Percentiles rank a stretch among this genome's conserved stretches.
phyloP scores from a whole-genome alignment of 30 jellyfish, hydroid and myxozoan genomes.

The Chrysaora quinquecirrha region DNA sequence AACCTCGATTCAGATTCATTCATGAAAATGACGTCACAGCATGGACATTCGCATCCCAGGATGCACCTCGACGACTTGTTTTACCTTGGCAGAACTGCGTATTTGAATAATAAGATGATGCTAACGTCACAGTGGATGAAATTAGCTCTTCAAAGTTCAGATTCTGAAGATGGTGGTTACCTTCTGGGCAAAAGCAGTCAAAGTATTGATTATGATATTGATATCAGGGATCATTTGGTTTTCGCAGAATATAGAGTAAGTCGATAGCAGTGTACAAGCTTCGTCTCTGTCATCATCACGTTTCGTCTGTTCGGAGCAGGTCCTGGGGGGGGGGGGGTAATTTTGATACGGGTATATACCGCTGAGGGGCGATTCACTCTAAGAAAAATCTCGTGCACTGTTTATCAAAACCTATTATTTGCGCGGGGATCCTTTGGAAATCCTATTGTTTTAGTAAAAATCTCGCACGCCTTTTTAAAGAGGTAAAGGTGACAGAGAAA shows the following conservation, averaged over 20 bases:
- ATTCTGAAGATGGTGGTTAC: neutral
- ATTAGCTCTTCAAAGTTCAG: constrained; percentile 22
- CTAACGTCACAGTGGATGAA: constrained; percentile 56
- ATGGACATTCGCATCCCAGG: neutral
- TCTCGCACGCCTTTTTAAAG: no score
- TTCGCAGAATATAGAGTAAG: constrained; percentile 55
- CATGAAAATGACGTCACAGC: neutral
- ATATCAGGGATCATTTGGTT: constrained; percentile 62
- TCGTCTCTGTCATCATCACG: no score
- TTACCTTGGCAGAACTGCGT: constrained; percentile 44
- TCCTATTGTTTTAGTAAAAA: no score
- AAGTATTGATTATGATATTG: constrained; percentile 27
- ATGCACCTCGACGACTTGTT: constrained; percentile 41
- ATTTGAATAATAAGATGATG: constrained; percentile 10
- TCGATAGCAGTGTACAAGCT: no score
- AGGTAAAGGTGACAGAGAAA: no score
- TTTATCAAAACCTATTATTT: no score
- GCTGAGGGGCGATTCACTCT: no score
- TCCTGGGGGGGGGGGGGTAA: no score
- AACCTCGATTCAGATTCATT: constrained; percentile 62
- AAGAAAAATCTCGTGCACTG: no score
- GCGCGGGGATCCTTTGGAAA: no score
- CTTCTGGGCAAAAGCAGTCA: neutral
- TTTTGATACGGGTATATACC: no score
- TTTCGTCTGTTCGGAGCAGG: no score